Conservation (phyloP, 2,797 vertebrate genomes). For the Semaprochilodus insignis region DNA sequence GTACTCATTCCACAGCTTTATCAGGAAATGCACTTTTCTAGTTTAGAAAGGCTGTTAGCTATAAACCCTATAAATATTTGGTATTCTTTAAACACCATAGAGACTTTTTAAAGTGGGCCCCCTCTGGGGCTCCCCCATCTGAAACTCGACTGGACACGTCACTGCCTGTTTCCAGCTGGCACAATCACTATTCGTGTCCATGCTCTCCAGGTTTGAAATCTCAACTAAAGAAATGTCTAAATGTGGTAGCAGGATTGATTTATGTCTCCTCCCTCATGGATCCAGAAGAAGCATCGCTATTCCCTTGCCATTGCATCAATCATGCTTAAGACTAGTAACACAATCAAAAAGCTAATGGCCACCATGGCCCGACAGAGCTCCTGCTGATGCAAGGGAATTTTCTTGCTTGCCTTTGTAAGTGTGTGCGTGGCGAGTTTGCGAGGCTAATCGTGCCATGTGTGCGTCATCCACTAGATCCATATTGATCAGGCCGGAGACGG, state of each 20-base stretch:
- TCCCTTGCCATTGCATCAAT: slow-evolving; percentile 71
- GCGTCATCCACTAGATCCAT: slow-evolving; percentile 55
- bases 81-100: no score
- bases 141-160: neutral
- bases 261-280: slow-evolving; percentile 46
- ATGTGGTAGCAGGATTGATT: slow-evolving; percentile 61
- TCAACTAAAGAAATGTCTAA: slow-evolving; percentile 59
- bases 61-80: no score
- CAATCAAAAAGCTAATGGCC: slow-evolving; percentile 78
- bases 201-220: slow-evolving; percentile 16
- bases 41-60: no score
- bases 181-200: slow-evolving; percentile 33
- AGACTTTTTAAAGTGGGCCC: neutral
- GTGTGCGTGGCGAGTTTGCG: slow-evolving; percentile 73
- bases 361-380: slow-evolving; percentile 66
- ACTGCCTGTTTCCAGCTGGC: neutral
- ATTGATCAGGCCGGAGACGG: slow-evolving; percentile 70
- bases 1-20: no score
- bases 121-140: neutral
- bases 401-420: slow-evolving; percentile 67
- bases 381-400: slow-evolving; percentile 77
- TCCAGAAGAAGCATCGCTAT: slow-evolving; percentile 65
- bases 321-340: slow-evolving; percentile 79
- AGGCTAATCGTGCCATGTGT: slow-evolving; percentile 65
- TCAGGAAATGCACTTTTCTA: no score